Evolutionary conservation across 1,140 invertebrate genomes (phyloP), one percentile per base, ranked within the genome.

Genomic region (Drosophila littoralis): DNA sequence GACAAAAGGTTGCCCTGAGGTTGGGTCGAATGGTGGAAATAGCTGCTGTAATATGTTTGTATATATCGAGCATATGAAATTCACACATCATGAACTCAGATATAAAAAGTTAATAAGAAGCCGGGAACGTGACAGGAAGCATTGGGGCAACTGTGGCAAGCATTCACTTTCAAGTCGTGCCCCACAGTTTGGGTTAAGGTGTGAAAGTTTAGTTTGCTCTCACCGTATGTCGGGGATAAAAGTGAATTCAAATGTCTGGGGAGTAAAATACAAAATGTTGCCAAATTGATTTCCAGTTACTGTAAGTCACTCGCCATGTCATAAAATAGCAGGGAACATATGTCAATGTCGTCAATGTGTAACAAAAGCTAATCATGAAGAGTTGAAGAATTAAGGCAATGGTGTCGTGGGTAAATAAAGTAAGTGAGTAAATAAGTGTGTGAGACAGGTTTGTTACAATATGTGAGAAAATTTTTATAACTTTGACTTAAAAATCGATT

Each of bases 41-140:
- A 52, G 46, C 48, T 68, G 55, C 22, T 63, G 64, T 66, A 52
- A 68, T 60, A 57, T 54, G 52, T 32, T 61, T 52, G 45, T 48
- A 52, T 57, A 42, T 51, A 63, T 57, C 9, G 5, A 71, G 58
- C 78, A 85, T 86, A 79, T 79, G 75, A 73, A 75, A 66, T 86
- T 76, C 67, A 48, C 83, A 72, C 79, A 72, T 80, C 79, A 79
- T 85, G 64, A 75, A 60, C 42, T 64, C 38, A 67, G 51, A 73
- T 82, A 86, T 88, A 79, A 79, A 86, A 88, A 81, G 79, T 86
- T 86, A 82, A 88, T 85, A 85, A 85, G 68, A 64, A 71, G 48
- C 32, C 35, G 59, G 67, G 55, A 72, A 88, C 83, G 83, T 88
- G 82, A 73, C 70, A 68, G 70, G 70, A 59, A 67, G 35, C 70